Conservation (phyloP, 35 echinoderm and acorn worm species). For the Apostichopus japonicus region DNA sequence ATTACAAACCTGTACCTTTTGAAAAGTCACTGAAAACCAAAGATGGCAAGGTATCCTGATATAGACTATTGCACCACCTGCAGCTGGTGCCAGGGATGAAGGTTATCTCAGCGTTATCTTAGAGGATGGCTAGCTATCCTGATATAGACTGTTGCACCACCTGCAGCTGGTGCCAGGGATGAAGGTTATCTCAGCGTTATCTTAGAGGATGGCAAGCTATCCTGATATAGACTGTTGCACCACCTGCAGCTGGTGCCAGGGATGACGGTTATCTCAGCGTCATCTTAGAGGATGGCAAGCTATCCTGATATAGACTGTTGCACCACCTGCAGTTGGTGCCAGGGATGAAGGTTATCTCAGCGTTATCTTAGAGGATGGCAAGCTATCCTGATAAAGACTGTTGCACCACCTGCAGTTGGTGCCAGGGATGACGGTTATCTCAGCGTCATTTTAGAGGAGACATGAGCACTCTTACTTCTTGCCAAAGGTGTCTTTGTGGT, state of each 20-base stretch:
- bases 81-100: neutral
- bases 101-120: neutral
- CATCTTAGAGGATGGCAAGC: constrained; percentile 13
- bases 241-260: neutral
- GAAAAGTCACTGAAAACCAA: constrained; percentile 26
- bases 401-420: neutral
- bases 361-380: constrained; percentile 4
- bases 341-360: neutral
- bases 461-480: neutral
- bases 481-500: constrained; percentile 3
- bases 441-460: neutral
- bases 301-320: constrained; percentile 1
- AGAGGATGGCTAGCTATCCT: constrained; percentile 17
- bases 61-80: neutral
- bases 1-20: constrained; percentile 10
- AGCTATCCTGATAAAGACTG: constrained; percentile 5
- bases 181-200: neutral
- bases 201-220: constrained; percentile 22
- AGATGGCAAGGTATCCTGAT: constrained; percentile 30
- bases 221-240: neutral
- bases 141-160: neutral
- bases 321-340: neutral
- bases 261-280: neutral
- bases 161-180: neutral
- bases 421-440: neutral